Base-by-base conservation (phyloP, 2,888 invertebrate genomes). In the Eristalinus sepulchralis region DNA sequence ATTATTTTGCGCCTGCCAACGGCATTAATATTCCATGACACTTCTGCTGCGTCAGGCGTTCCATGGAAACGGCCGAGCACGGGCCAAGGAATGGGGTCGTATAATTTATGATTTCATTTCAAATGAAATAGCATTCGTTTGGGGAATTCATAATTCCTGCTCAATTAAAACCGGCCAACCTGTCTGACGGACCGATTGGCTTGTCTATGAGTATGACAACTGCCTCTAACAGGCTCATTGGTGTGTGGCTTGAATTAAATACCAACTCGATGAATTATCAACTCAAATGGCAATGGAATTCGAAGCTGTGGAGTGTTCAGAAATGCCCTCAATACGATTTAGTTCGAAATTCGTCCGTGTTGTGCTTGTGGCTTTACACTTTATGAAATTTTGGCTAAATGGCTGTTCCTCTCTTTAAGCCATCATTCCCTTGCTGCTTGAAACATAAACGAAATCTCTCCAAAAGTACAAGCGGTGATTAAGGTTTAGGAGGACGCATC, bases 31-130 rank as follows among this genome's bases (percentile, higher is more conserved):
- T 67, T 55, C 67, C 55, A 55, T 9, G 55, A 55, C 67, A 67
- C 53, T 53, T 67, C 53, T 67, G 67, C 33, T 53, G 17, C 55
- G 67, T 20, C 33, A n/a, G 31, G 66, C 53, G 27, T 33, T 6
- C 24, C 36, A 64, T 64, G 20, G n/a, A 64, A 64, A 63, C 34
- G 47, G 33, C 27, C 9, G 20, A 8, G 31, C 8, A 36, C 10
- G 10, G 10, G 8, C 24, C 27, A 20, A 53, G 67, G 55, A 55
- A 53, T 67, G 67, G 31, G 67, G 67, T 22, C 17, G 67, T 31
- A 67, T 67, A 67, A 67, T 55, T 67, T 67, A 67, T 67, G 33
- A 67, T 67, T 55, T 67, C 17, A 55, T 67, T 67, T 67, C 11
- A 67, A 67, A 67, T 67, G 33, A 55, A 67, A 67, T 67, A 0